Percentiles rank a stretch among this genome's conserved stretches.
Conservation (phyloP, 2,888 invertebrate species). For the Agrochola litura region DNA sequence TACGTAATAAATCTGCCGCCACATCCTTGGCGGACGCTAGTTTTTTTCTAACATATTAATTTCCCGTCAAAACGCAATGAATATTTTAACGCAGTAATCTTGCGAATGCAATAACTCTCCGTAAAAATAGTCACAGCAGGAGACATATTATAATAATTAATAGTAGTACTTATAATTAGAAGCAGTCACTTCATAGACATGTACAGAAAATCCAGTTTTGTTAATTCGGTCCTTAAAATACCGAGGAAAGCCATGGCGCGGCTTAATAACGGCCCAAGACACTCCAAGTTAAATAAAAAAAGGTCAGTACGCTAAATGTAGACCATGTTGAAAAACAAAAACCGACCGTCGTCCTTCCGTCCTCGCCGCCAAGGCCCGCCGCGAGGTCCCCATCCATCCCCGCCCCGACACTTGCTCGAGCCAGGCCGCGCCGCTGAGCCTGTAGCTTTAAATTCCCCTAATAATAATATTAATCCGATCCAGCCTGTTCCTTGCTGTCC, state of each 20-base stretch:
- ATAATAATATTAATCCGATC: no score
- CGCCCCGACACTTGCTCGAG: no score
- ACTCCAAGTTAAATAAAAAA: conserved; percentile 45
- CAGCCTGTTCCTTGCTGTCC: no score
- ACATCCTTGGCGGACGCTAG: neutral
- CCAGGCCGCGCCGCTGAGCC: no score
- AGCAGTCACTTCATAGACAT: neutral
- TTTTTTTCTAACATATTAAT: conserved; percentile 26
- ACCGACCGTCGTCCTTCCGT: no score
- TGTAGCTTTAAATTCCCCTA: no score
- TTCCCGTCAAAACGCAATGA: conserved; percentile 12
- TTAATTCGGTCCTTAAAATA: conserved; percentile 1
- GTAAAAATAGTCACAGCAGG: neutral
- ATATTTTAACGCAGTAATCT: neutral
- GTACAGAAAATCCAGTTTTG: neutral
- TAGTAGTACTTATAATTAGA: neutral
- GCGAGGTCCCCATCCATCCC: no score
- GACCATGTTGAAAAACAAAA: conserved; percentile 15
- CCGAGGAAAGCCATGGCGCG: neutral
- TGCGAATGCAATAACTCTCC: conserved; percentile 5
- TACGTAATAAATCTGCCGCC: neutral
- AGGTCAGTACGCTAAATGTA: conserved; percentile 43
- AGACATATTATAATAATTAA: neutral
- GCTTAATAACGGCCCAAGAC: conserved; percentile 1
- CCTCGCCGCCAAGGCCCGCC: no score